Conservation (phyloP, 2,113 vertebrate genomes). For the Erythrocercus mccallii region DNA sequence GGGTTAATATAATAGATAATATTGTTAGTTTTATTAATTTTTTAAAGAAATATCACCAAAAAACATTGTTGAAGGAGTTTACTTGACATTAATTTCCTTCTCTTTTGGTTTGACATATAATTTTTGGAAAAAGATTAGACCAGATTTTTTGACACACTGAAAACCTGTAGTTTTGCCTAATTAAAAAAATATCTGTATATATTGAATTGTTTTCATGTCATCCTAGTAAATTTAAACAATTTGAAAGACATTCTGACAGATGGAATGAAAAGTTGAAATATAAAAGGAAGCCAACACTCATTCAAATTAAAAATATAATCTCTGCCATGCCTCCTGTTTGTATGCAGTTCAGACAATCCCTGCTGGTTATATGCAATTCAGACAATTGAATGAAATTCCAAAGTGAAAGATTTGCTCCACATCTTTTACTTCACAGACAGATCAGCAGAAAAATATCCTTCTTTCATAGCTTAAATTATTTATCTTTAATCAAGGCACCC, state of each 20-base stretch:
- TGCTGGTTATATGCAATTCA: neutral
- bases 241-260: neutral
- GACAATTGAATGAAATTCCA: neutral
- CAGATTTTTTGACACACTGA: neutral
- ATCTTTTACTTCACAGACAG: neutral
- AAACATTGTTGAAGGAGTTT: neutral
- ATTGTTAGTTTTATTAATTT: neutral
- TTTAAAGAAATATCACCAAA: neutral
- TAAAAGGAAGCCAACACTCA: neutral
- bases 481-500: neutral
- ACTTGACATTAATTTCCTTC: neutral
- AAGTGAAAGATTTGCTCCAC: neutral
- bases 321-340: neutral
- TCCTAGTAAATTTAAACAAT: neutral
- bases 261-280: neutral
- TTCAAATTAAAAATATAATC: neutral
- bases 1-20: neutral
- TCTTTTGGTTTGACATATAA: neutral
- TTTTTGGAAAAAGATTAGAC: neutral
- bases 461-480: neutral
- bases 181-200: neutral
- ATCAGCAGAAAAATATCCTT: neutral
- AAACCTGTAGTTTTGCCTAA: neutral
- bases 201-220: neutral
- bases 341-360: neutral